Base-by-base conservation (phyloP, 2,888 invertebrate species). In the Podabrus alpinus region DNA sequence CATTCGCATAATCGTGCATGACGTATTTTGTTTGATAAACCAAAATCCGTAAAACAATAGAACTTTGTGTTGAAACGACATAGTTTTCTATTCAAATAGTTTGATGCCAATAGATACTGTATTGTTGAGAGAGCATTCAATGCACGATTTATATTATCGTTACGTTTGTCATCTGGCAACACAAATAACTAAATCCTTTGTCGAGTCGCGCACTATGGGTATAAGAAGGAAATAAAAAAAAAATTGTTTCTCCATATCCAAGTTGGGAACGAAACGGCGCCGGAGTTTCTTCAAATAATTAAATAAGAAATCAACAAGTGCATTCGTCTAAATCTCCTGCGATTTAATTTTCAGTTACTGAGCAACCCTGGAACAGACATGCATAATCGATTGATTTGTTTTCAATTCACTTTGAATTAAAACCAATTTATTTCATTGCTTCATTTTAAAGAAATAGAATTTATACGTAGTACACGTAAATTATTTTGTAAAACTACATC, bases 1-100 rank as follows among this genome's bases (percentile, higher is more conserved):
- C 73, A 78, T 77, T 78, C 77, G 71, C 77, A 78, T 78, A 78
- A 79, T 78, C 77, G 75, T 78, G 77, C 72, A 74, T 69, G 71
- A 68, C 69, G 73, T 77, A 71, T 68, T 76, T 64, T 45, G 45
- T 45, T 45, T 45, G 45, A 45, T 45, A 45, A 45, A 45, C 45
- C 45, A 45, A 45, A 45, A 45, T n/a, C 45, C n/a, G 45, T 45
- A 45, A 45, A 45, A 45, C 72, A 75, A 75, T 72, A 64, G 72
- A 69, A 62, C 72, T 60, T 68, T 75, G 62, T 68, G 69, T 68
- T 75, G 67, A 75, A 75, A 72, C 72, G 75, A 75, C 45, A 45
- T 62, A n/a, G 45, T 45, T 45, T 45, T 45, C 45, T 45, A 45
- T 45, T 45, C 45, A 45, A 7, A n/a, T n/a, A 45, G 45, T 45